Percentiles rank a stretch among this genome's conserved stretches.
Evolutionary conservation across 2,888 invertebrate species (phyloP).

Genomic region (Cephonodes hylas): DNA sequence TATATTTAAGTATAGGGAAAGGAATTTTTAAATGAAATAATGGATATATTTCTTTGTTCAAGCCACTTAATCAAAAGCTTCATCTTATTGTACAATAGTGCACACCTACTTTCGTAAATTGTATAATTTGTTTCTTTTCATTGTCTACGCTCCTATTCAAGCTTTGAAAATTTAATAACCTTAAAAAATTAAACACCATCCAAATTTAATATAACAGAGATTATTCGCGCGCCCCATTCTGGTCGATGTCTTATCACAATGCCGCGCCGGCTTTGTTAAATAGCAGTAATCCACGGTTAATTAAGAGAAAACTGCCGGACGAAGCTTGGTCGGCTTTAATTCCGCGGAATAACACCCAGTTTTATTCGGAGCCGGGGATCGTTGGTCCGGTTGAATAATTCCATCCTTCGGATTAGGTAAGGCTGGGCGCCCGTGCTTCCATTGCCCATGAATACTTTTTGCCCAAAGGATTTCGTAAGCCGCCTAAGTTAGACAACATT

Average conservation of each 20-base stretch:
- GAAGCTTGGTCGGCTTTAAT: slow-evolving; percentile 1
- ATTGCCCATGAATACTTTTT: background rate
- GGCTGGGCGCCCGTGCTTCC: background rate
- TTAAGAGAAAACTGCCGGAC: slow-evolving; percentile 2
- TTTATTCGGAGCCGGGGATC: background rate
- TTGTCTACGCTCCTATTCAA: too few species aligned
- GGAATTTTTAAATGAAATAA: too few species aligned
- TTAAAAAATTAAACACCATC: background rate
- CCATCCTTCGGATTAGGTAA: slow-evolving; percentile 2
- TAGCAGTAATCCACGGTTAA: slow-evolving; percentile 5
- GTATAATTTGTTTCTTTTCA: too few species aligned
- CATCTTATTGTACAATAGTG: too few species aligned
- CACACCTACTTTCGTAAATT: too few species aligned
- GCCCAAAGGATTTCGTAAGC: background rate
- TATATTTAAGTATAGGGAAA: too few species aligned
- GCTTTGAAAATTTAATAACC: background rate
- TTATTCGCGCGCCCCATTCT: background rate
- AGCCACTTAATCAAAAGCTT: too few species aligned
- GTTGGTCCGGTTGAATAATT: background rate
- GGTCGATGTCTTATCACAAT: background rate
- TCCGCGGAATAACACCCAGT: slow-evolving; percentile 2
- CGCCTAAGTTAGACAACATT: too few species aligned
- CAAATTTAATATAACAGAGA: background rate
- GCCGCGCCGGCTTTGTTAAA: background rate
- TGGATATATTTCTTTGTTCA: too few species aligned